Conservation (phyloP, 2,888 invertebrate species). For the Drosophila subsilvestris region DNA sequence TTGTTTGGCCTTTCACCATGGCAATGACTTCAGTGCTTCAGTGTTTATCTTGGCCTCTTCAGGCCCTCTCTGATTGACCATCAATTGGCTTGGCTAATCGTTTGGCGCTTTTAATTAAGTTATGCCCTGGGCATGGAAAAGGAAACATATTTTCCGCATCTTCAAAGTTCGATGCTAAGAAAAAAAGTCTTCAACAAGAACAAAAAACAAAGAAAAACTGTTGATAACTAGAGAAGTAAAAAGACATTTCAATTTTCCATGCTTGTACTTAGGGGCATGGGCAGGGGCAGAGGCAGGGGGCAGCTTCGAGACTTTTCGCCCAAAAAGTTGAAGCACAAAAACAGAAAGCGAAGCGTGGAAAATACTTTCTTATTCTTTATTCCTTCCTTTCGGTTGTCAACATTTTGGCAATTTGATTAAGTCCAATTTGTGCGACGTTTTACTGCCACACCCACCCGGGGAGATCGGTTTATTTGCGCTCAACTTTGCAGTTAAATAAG, state of each 20-base stretch:
- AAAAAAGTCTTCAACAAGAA: neutral
- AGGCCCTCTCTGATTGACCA: conserved; percentile 6
- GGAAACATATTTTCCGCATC: conserved; percentile 1
- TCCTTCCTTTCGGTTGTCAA: conserved; percentile 49
- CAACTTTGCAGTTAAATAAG: conserved; percentile 74
- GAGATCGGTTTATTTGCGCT: conserved; percentile 63
- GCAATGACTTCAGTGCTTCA: neutral
- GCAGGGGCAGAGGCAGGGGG: neutral
- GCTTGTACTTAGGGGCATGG: no score
- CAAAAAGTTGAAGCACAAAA: conserved; percentile 33
- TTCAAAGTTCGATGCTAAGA: neutral
- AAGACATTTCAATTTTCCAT: conserved; percentile 53
- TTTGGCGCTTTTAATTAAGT: conserved; percentile 16
- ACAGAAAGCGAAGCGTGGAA: conserved; percentile 67
- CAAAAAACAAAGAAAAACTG: neutral
- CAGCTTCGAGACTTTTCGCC: conserved; percentile 12
- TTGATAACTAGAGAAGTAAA: neutral
- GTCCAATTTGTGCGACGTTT: conserved; percentile 68
- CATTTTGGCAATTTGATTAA: conserved; percentile 70
- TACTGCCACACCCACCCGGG: conserved; percentile 53
- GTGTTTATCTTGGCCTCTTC: conserved; percentile 8
- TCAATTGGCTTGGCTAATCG: conserved; percentile 22
- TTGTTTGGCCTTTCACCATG: neutral
- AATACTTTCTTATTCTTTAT: conserved; percentile 57
- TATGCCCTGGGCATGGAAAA: neutral